Evolutionary conservation across 2,888 invertebrate genomes (phyloP).

Genomic region (Endotricha flammealis): DNA sequence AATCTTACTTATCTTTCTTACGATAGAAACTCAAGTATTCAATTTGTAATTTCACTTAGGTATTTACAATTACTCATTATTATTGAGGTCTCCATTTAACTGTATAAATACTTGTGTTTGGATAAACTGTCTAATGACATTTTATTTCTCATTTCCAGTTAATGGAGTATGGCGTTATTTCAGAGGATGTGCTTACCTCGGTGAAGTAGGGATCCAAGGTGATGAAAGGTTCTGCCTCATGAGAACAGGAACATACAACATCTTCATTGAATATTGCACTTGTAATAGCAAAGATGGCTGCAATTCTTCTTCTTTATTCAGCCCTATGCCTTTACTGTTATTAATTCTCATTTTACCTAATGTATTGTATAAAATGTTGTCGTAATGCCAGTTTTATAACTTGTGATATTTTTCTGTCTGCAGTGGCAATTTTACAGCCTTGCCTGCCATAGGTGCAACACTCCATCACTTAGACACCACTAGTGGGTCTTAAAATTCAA

Average conservation of each 20-base stretch:
- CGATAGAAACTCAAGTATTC: too few species aligned
- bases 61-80: too few species aligned
- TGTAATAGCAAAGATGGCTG: slow-evolving; percentile 96
- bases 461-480: too few species aligned
- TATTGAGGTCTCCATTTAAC: too few species aligned
- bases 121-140: too few species aligned
- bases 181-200: slow-evolving; percentile 92
- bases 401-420: too few species aligned
- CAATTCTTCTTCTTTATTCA: slow-evolving; percentile 79
- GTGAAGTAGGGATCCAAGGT: slow-evolving; percentile 92
- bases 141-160: slow-evolving; percentile 70
- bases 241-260: slow-evolving; percentile 94
- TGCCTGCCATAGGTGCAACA: too few species aligned
- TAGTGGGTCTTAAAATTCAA: too few species aligned
- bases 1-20: too few species aligned
- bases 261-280: slow-evolving; percentile 95
- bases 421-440: too few species aligned
- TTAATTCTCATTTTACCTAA: slow-evolving; percentile 18
- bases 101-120: too few species aligned
- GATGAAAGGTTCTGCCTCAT: slow-evolving; percentile 94
- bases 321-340: slow-evolving; percentile 42
- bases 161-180: slow-evolving; percentile 93
- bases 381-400: slow-evolving; percentile 12
- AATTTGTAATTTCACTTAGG: too few species aligned
- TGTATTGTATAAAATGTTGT: slow-evolving; percentile 15